A percentile compares a stretch with the other conserved stretches of the same genome.
These are phyloP conservation scores for Halictus quadricinctus DNA, from an alignment of 2,888 invertebrate genomes.

Conservation along the genomic window DNA sequence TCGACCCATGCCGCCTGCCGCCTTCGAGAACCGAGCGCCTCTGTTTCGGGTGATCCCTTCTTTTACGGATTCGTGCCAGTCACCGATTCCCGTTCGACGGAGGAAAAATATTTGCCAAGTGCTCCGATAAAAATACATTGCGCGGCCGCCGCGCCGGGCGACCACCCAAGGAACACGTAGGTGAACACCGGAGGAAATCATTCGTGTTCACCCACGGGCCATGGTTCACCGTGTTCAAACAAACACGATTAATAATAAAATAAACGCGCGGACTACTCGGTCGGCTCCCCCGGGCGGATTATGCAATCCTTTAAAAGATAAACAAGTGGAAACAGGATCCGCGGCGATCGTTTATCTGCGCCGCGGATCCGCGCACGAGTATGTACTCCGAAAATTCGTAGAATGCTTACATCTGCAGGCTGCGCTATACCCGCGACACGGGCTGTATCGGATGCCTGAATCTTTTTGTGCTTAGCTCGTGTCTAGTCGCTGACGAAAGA, in stretches of 20 bases:
- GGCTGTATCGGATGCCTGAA: conserved; percentile 56
- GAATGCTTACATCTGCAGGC: conserved; percentile 66
- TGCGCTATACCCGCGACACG: conserved; percentile 35
- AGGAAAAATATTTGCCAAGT: conserved; percentile 47
- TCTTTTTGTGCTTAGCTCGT: conserved; percentile 72
- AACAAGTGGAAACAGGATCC: conserved; percentile 41
- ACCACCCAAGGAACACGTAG: conserved; percentile 10
- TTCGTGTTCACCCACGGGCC: background rate
- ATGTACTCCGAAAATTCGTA: conserved; percentile 61
- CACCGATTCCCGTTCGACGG: conserved; percentile 28
- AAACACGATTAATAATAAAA: conserved; percentile 6
- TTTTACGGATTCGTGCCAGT: conserved; percentile 48
- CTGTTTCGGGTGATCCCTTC: conserved; percentile 59
- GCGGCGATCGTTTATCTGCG: conserved; percentile 29
- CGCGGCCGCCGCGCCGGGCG: background rate
- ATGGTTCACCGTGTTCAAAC: background rate
- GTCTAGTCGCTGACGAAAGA: conserved; percentile 68
- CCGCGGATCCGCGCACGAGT: conserved; percentile 17
- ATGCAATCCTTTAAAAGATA: conserved; percentile 38
- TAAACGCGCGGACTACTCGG: background rate
- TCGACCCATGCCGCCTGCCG: conserved; percentile 70
- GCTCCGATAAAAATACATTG: conserved; percentile 21
- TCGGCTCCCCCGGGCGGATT: conserved; percentile 10
- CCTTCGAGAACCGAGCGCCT: conserved; percentile 62
- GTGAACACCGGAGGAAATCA: background rate